Conservation (phyloP, 2,888 invertebrate species). For the Laspeyria flexula region DNA sequence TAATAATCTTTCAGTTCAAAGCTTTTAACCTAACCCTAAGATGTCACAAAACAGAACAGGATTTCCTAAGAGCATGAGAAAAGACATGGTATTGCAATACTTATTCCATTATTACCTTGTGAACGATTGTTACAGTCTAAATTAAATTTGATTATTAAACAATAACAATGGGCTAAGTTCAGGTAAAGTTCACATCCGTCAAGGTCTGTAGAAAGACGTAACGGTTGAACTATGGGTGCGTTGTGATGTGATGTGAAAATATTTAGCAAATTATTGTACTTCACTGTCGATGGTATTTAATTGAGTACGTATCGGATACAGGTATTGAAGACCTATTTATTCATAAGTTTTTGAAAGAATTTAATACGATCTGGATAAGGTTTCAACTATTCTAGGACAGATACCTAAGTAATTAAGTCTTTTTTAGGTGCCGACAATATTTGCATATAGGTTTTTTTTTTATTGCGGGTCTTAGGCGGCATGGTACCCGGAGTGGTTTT, state of each 20-base stretch:
- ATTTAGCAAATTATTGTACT: slow-evolving; percentile 32
- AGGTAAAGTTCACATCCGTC: slow-evolving; percentile 44
- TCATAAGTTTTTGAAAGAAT: no score
- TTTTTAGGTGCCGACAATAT: no score
- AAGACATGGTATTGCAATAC: slow-evolving; percentile 34
- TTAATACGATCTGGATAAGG: no score
- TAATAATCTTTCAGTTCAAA: no score
- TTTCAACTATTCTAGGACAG: no score
- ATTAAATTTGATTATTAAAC: slow-evolving; percentile 50
- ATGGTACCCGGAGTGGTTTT: no score
- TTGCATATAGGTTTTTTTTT: no score
- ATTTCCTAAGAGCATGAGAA: slow-evolving; percentile 49
- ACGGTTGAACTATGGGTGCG: slow-evolving; percentile 28
- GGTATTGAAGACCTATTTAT: no score
- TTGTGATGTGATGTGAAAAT: slow-evolving; percentile 24
- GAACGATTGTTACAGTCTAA: slow-evolving; percentile 51
- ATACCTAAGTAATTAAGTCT: no score
- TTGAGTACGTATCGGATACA: no score
- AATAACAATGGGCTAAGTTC: slow-evolving; percentile 48
- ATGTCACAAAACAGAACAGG: slow-evolving; percentile 19
- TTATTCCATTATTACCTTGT: slow-evolving; percentile 43
- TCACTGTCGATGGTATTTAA: neutral
- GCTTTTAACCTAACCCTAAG: neutral
- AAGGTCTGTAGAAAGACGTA: slow-evolving; percentile 34
- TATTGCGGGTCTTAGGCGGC: no score